Conservation (phyloP, 2,113 vertebrate species). For the Tachycineta bicolor region DNA sequence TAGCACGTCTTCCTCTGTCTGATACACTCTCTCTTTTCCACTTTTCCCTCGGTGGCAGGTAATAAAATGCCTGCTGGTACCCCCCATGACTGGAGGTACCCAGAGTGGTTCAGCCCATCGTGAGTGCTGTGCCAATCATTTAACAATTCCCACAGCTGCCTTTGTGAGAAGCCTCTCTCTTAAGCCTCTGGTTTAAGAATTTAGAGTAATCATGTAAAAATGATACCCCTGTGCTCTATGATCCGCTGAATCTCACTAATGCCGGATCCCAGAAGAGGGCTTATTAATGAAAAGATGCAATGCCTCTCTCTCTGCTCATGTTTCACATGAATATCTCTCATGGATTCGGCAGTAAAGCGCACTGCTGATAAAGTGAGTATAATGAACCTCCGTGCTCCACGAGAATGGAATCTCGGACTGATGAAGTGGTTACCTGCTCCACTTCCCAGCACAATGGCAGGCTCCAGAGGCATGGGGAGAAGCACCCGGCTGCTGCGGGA, state of each 20-base stretch:
- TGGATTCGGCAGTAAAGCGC: slow-evolving; percentile 82
- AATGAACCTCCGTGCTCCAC: slow-evolving; percentile 74
- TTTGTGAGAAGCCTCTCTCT: slow-evolving; percentile 86
- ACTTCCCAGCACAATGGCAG: slow-evolving; percentile 9
- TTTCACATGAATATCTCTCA: slow-evolving; percentile 82
- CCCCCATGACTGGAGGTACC: slow-evolving; percentile 65
- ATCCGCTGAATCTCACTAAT: slow-evolving; percentile 84
- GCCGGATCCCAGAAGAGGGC: slow-evolving; percentile 84
- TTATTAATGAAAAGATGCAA: slow-evolving; percentile 86
- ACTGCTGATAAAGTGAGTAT: slow-evolving; percentile 78
- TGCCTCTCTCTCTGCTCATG: slow-evolving; percentile 79
- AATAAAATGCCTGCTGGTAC: slow-evolving; percentile 60
- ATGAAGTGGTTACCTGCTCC: slow-evolving; percentile 49
- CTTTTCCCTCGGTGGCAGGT: not conserved
- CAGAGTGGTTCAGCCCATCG: slow-evolving; percentile 71
- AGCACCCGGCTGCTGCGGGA: not conserved
- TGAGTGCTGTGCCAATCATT: slow-evolving; percentile 85
- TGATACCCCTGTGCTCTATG: slow-evolving; percentile 85
- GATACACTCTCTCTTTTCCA: not conserved
- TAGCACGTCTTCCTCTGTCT: not conserved
- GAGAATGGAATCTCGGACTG: slow-evolving; percentile 56
- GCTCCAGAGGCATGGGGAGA: not conserved
- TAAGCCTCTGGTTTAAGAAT: slow-evolving; percentile 89
- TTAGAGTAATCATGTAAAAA: slow-evolving; percentile 92
- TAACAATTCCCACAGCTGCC: slow-evolving; percentile 86